Base-by-base conservation (phyloP, 2,113 vertebrate species). In the Todiramphus saurophagus region DNA sequence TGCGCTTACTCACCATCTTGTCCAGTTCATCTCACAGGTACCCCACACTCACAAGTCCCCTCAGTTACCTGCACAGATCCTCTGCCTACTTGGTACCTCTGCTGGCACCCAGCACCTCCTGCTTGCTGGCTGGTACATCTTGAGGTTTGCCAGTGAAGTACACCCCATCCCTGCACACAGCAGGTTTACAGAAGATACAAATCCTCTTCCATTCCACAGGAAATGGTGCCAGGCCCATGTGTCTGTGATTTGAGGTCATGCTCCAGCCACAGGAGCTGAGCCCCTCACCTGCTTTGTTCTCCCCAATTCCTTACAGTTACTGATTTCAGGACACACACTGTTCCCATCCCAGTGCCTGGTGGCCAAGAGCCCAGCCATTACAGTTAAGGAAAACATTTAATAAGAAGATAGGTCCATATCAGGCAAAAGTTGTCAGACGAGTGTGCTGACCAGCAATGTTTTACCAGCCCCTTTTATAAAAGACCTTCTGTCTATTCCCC, bases 91-190 rank as follows among this genome's bases (percentile, higher is more conserved):
- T 30, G 23, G 11, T 50, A 23, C 3, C 43, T 44, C 69, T 84
- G 27, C n/a, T 56, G n/a, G 35, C 48, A 44, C 5, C 14, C 11
- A 53, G 27, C 2, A 5, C 20, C 5, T 63, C 8, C 48, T 70
- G 0, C 25, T 41, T 3, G 1, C n/a, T 58, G 16, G 6, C 3
- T 1, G 59, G 17, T 59, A 6, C 41, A 64, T 1, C 39, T 5
- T 39, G 69, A 69, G 39, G 6, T 81, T 73, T 88, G 31, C 31
- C 14, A 13, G 21, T 17, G 44, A 44, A 30, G 5, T 23, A 27
- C 10, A 48, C 21, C 16, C 33, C 21, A 50, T 9, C 16, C 7
- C 28, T 87, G 51, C 37, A 30, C 24, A 41, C 16, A 44, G 44
- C 43, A 44, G 43, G 16, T 44, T 44, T 44, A 18, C 44, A 44